Percentiles rank a stretch among this genome's conserved stretches.
These are phyloP conservation scores for Megathymus violae DNA, from an alignment of 1,140 invertebrate genomes.

Conservation along the genomic window DNA sequence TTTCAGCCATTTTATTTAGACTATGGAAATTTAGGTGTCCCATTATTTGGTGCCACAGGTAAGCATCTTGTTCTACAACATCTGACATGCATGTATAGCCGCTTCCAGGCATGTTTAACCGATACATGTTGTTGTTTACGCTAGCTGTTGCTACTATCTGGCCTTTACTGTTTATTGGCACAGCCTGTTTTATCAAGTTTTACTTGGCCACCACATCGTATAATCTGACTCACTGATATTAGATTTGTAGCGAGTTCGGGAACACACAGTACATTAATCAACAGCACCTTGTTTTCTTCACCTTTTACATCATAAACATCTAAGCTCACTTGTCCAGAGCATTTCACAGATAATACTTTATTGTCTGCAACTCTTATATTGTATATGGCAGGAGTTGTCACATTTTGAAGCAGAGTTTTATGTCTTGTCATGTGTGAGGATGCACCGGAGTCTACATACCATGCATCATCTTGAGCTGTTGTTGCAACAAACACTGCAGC, in stretches of 20 bases:
- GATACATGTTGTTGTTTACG: slow-evolving; percentile 42
- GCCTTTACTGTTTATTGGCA: slow-evolving; percentile 37
- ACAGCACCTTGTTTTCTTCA: slow-evolving; percentile 37
- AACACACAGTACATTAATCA: slow-evolving; percentile 49
- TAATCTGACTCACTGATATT: slow-evolving; percentile 50
- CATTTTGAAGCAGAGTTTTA: slow-evolving; percentile 25
- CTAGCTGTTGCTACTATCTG: slow-evolving; percentile 40
- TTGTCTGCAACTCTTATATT: slow-evolving; percentile 43
- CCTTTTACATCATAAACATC: slow-evolving; percentile 32
- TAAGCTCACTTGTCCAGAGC: slow-evolving; percentile 39
- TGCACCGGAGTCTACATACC: slow-evolving; percentile 42
- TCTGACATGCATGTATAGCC: slow-evolving; percentile 46
- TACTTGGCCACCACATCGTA: slow-evolving; percentile 47
- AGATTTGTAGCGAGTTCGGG: slow-evolving; percentile 46
- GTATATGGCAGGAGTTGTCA: slow-evolving; percentile 10
- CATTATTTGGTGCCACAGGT: slow-evolving; percentile 49
- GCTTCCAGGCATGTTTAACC: slow-evolving; percentile 30
- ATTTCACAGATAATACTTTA: slow-evolving; percentile 36
- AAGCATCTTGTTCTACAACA: slow-evolving; percentile 40
- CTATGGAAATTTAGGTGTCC: slow-evolving; percentile 50
- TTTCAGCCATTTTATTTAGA: slow-evolving; percentile 42
- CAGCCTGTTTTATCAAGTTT: slow-evolving; percentile 46
- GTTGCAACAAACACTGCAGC: slow-evolving; percentile 45
- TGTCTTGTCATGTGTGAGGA: slow-evolving; percentile 42
- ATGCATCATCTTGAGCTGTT: slow-evolving; percentile 31